Evolutionary conservation across 1,140 invertebrate genomes (phyloP).

Genomic region (Heterodera carotae): DNA sequence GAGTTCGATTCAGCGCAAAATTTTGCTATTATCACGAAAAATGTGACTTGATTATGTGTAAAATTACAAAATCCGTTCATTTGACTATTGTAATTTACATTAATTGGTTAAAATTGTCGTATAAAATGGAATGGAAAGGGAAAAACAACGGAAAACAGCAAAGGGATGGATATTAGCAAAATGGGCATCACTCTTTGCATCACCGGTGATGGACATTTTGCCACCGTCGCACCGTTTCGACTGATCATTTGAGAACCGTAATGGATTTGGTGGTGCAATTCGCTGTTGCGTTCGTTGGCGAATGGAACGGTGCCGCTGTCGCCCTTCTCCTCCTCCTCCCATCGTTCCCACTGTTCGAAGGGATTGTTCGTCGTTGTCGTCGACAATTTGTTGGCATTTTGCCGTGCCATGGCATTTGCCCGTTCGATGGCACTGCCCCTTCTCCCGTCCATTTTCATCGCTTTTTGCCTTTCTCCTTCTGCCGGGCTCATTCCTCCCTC

Average conservation of each 20-base stretch:
- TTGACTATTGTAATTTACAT: neutral
- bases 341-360: neutral
- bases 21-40: constrained; percentile 17
- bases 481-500: neutral
- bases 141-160: constrained; percentile 5
- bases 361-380: neutral
- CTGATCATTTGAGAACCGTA: neutral
- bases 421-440: neutral
- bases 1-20: constrained; percentile 26
- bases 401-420: neutral
- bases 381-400: neutral
- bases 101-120: neutral
- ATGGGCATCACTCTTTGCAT: neutral
- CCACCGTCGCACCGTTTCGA: neutral
- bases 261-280: neutral
- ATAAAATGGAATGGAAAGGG: neutral
- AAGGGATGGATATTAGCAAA: neutral
- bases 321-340: constrained; percentile 2
- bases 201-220: neutral
- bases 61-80: no score
- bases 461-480: neutral
- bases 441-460: neutral
- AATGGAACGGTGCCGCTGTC: neutral
- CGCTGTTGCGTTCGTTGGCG: neutral
- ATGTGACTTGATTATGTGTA: no score